Base-by-base conservation (phyloP, 1,140 invertebrate species). In the Portunus trituberculatus region DNA sequence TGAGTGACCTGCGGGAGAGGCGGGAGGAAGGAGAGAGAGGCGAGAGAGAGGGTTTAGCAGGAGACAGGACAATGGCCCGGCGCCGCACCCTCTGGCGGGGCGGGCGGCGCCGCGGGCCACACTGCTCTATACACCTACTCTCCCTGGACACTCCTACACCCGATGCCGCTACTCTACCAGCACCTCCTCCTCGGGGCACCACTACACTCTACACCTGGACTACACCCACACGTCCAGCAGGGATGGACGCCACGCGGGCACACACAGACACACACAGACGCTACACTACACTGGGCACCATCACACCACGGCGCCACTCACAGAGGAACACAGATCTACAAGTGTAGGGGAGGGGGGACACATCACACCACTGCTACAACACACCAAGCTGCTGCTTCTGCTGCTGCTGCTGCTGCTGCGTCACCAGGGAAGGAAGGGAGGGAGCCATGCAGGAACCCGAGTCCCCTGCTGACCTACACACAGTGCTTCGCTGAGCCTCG, bases 161-260 rank as follows among this genome's bases (percentile, higher is more conserved):
- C 20, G 67, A 7, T 25, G 20, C 67, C n/a, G 67, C 67, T 76
- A 76, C 67, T n/a, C 67, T 76, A 76, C 67, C 67, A 76, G 67
- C 67, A n/a, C 67, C 67, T 76, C 67, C 16, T 25, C 67, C 67
- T 76, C 67, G 20, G 8, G 88, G 45, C 88, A 20, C 88, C 20
- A 45, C 92, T 87, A 93, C 48, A 46, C 92, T 93, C 82, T 46
- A 91, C 89, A 91, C 46, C n/a, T 31, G 67, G 67, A 76, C 67
- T 76, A 76, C 67, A n/a, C 16, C 67, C 67, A 76, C 67, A 10
- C 52, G 52, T 59, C 52, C 39, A 39, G 39, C 39, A 39, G 39
- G 39, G 39, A 39, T 59, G 52, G 52, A 59, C 52, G 67, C 67
- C 67, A 20, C 67, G 25, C 67, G 67, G 67, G 67, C 67, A 76